These are phyloP conservation scores for Clinocottus analis DNA, from an alignment of 2,113 vertebrate genomes.

Conservation along the genomic window DNA sequence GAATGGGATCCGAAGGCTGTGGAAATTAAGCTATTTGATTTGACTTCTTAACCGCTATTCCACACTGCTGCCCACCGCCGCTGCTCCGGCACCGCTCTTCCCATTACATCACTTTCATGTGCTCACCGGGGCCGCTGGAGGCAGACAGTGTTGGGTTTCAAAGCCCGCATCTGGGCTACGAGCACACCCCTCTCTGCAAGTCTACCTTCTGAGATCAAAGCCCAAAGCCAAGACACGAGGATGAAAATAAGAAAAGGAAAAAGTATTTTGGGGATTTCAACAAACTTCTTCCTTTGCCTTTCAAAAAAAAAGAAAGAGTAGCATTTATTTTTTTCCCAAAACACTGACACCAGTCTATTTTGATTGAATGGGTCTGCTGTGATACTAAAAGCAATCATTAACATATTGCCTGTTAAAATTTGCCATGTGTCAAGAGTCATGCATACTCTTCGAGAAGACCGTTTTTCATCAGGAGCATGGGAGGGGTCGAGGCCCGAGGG, in stretches of 20 bases:
- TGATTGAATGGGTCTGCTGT: background rate
- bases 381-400: background rate
- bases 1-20: constrained; percentile 34
- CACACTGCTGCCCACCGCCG: constrained; percentile 47
- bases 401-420: constrained; percentile 17
- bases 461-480: constrained; percentile 14
- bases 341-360: background rate
- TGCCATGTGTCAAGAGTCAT: constrained; percentile 29
- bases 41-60: constrained; percentile 50
- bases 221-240: constrained; percentile 9
- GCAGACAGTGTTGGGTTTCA: constrained; percentile 65
- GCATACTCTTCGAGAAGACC: constrained; percentile 19
- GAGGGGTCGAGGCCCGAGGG: constrained; percentile 40
- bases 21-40: constrained; percentile 56
- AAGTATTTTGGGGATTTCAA: background rate
- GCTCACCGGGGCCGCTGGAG: constrained; percentile 50
- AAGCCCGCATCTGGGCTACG: constrained; percentile 33
- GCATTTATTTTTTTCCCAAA: background rate
- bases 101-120: constrained; percentile 72
- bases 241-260: constrained; percentile 1
- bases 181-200: constrained; percentile 16
- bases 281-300: background rate
- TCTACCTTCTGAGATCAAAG: constrained; percentile 47
- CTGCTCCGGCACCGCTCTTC: constrained; percentile 57
- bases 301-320: too few species aligned